These are phyloP conservation scores for Brachyptera putata DNA, from an alignment of 2,888 invertebrate species.

Conservation along the genomic window DNA sequence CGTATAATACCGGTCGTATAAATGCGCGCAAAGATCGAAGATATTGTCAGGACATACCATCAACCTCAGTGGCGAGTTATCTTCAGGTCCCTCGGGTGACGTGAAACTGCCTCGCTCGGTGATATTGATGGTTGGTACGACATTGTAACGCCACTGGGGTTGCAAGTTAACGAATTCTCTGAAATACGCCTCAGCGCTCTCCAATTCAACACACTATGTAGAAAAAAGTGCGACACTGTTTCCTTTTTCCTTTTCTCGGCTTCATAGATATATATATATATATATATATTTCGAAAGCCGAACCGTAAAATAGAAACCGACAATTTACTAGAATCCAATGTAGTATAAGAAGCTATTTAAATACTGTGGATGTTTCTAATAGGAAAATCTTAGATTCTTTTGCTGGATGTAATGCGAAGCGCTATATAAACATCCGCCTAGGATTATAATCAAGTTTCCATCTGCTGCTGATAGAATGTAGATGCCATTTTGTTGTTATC, in stretches of 20 bases:
- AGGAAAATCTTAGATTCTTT: not conserved
- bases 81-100: no score
- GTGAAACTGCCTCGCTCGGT: slow-evolving; percentile 1
- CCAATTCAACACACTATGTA: slow-evolving; percentile 6
- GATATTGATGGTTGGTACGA: slow-evolving; percentile 7
- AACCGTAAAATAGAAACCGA: not conserved
- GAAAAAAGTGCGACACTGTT: no score
- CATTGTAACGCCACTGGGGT: slow-evolving; percentile 6
- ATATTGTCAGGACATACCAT: no score
- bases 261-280: no score
- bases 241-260: no score
- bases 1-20: no score
- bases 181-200: not conserved
- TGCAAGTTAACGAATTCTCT: slow-evolving; percentile 4
- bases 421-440: not conserved
- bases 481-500: no score
- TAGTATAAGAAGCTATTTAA: not conserved
- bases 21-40: no score
- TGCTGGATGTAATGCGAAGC: not conserved
- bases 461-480: no score
- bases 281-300: not conserved
- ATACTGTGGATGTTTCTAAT: not conserved
- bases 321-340: not conserved
- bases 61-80: no score
- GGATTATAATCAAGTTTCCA: not conserved